Evolutionary conservation across 1,140 invertebrate species (phyloP).

Genomic region (Scaptodrosophila lebanonensis): DNA sequence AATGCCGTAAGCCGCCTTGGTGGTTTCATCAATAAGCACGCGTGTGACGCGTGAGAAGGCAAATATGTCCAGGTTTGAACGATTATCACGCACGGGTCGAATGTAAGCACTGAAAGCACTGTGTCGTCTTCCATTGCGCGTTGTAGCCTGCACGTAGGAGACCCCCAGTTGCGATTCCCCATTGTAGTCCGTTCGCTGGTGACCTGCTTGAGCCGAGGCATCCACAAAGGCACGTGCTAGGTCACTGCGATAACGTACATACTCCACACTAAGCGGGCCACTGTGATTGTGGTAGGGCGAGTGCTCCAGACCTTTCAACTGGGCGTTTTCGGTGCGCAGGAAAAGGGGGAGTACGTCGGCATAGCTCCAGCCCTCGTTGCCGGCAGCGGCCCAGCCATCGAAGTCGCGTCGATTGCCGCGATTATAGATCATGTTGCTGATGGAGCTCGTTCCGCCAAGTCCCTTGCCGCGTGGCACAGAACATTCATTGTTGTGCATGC

Average conservation of each 20-base stretch:
- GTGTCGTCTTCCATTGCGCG: constrained; percentile 77
- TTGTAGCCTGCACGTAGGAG: constrained; percentile 80
- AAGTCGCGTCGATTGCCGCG: constrained; percentile 87
- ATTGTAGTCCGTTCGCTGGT: constrained; percentile 82
- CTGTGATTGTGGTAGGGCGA: constrained; percentile 80
- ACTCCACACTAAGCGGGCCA: constrained; percentile 79
- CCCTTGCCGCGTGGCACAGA: constrained; percentile 81
- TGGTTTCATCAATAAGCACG: constrained; percentile 80
- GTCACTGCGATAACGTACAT: constrained; percentile 79
- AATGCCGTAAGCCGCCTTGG: constrained; percentile 82
- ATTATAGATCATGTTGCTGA: constrained; percentile 94
- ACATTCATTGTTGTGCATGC: constrained; percentile 79
- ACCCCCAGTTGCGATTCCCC: constrained; percentile 82
- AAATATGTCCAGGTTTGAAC: constrained; percentile 83
- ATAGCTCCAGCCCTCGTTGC: constrained; percentile 86
- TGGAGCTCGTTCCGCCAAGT: constrained; percentile 86
- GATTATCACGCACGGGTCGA: constrained; percentile 78
- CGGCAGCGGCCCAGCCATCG: constrained; percentile 84
- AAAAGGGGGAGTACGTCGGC: constrained; percentile 84
- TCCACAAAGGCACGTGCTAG: constrained; percentile 81
- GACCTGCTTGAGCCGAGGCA: constrained; percentile 81
- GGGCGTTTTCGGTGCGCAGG: constrained; percentile 80
- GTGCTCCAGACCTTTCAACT: constrained; percentile 78
- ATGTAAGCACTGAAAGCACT: constrained; percentile 81
- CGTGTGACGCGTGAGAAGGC: constrained; percentile 80